Conservation (phyloP, 35 echinoderm and acorn worm species). For the Ophioderma brevispina region DNA sequence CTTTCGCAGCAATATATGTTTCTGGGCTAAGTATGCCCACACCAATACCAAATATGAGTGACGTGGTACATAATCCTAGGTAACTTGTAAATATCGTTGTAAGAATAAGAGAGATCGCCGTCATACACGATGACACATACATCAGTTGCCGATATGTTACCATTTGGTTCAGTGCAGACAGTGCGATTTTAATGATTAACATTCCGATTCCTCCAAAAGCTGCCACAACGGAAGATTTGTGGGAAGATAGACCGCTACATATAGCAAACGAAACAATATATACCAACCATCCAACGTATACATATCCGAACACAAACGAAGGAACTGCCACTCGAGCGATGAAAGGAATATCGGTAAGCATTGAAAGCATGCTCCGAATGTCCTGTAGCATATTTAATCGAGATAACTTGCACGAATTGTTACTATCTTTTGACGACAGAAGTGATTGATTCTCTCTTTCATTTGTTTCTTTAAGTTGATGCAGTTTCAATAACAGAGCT, state of each 20-base stretch:
- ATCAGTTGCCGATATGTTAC: background rate
- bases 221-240: background rate
- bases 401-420: no score
- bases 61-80: background rate
- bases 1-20: background rate
- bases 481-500: no score
- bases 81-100: background rate
- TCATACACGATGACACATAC: background rate
- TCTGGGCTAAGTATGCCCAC: background rate
- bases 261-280: background rate
- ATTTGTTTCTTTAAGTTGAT: no score
- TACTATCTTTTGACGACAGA: no score
- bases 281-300: background rate
- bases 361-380: no score
- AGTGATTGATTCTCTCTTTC: no score
- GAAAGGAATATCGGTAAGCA: no score
- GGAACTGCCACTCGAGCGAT: background rate
- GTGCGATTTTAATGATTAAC: background rate
- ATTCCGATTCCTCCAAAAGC: background rate
- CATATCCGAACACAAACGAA: background rate
- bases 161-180: background rate
- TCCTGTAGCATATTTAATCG: no score
- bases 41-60: background rate
- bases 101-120: background rate
- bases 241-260: background rate